These are phyloP conservation scores for Nomada lathburiana DNA, from an alignment of 2,888 invertebrate genomes.

Conservation along the genomic window DNA sequence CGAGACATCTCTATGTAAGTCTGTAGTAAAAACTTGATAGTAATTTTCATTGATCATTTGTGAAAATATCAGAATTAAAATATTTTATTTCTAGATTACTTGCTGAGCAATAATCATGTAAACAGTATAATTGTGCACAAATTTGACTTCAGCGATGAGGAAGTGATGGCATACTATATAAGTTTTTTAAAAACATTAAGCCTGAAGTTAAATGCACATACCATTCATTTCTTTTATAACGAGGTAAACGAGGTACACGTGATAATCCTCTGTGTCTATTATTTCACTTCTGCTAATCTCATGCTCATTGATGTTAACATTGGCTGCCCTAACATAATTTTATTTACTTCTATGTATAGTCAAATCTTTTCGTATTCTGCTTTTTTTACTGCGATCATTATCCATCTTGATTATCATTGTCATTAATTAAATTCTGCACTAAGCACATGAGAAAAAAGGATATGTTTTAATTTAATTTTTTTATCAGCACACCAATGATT, in stretches of 20 bases:
- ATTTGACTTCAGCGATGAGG: slow-evolving; percentile 99
- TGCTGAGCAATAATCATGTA: slow-evolving; percentile 99
- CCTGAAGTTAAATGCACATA: slow-evolving; percentile 98
- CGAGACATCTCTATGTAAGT: slow-evolving; percentile 99
- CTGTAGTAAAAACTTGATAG: not conserved
- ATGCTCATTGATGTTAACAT: slow-evolving; percentile 41
- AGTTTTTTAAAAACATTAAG: slow-evolving; percentile 99
- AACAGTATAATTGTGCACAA: slow-evolving; percentile 99
- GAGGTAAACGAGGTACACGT: slow-evolving; percentile 89
- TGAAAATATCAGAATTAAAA: not conserved
- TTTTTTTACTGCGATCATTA: slow-evolving; percentile 24
- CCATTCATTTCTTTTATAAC: slow-evolving; percentile 99
- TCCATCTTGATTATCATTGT: slow-evolving; percentile 24
- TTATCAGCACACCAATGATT: slow-evolving; percentile 97
- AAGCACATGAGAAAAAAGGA: slow-evolving; percentile 24
- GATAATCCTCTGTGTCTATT: slow-evolving; percentile 61
- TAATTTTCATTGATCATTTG: not conserved
- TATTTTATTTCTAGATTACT: slow-evolving; percentile 91
- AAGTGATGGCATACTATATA: slow-evolving; percentile 99
- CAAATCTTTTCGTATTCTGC: slow-evolving; percentile 13
- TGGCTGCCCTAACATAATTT: not conserved
- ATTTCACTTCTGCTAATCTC: slow-evolving; percentile 54
- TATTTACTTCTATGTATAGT: slow-evolving; percentile 21
- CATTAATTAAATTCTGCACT: slow-evolving; percentile 43
- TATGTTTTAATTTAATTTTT: slow-evolving; percentile 58